Evolutionary conservation across 1,140 invertebrate species (phyloP).

Genomic region (Diorhabda carinulata): DNA sequence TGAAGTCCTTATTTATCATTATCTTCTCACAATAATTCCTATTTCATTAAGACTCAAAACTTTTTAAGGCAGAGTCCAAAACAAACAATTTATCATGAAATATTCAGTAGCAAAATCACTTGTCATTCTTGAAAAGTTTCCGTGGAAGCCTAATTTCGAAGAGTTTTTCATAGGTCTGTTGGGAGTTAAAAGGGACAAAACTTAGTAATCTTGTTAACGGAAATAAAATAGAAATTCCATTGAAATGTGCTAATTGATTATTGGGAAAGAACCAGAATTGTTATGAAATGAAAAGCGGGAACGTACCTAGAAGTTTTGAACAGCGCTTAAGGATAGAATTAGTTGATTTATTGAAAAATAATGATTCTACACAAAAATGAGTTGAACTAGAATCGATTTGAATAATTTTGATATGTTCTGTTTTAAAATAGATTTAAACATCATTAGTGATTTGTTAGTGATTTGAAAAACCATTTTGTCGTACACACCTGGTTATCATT

Average conservation of each 20-base stretch:
- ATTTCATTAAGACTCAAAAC: background rate
- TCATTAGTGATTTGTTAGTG: no score
- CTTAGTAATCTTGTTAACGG: background rate
- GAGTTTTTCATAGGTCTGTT: background rate
- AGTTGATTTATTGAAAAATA: no score
- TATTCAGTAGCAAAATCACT: conserved; percentile 1
- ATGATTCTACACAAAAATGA: no score
- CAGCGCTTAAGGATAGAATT: no score
- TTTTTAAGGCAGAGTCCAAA: background rate
- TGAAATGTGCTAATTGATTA: background rate
- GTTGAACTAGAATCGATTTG: no score
- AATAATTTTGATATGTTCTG: no score
- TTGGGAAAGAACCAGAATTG: background rate
- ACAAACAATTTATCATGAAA: conserved; percentile 3
- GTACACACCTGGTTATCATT: no score
- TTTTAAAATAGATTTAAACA: no score
- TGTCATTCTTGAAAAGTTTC: conserved; percentile 2
- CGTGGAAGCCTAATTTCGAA: background rate
- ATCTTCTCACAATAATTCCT: conserved; percentile 1
- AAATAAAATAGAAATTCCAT: background rate
- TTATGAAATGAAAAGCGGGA: no score
- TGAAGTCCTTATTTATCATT: conserved; percentile 1
- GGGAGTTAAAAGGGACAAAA: background rate
- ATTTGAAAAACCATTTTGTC: no score
- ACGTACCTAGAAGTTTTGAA: no score